Base-by-base conservation (phyloP, 1,140 invertebrate genomes). In the Camponotus vicinus region DNA sequence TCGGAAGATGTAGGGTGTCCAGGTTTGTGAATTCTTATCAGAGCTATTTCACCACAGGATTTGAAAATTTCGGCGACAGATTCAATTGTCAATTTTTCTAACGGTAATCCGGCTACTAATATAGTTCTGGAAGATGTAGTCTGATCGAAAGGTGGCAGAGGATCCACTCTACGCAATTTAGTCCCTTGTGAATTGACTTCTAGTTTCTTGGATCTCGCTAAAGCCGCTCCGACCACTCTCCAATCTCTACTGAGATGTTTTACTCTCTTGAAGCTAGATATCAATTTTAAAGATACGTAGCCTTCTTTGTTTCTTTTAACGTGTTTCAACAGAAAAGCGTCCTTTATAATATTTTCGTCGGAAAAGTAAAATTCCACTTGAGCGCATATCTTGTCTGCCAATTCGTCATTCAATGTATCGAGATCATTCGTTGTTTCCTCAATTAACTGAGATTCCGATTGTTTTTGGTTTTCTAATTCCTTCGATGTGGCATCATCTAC, bases 361-460 rank as follows among this genome's bases (percentile, higher is more conserved):
- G 98, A 98, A 93, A 99, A 99, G 94, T 99, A 99, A 93, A 98
- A 98, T 95, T 98, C 98, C 8, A 98, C 98, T 93, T 98, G 98
- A 57, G 97, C 96, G 57, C 98, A 96, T 83, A 98, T 98, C 88
- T 97, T 96, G 37, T 97, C 96, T 1, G 97, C 96, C 32, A 98
- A 93, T 89, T 98, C 97, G 5, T 98, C 97, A 78, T 96, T 96
- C 2, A 97, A 97, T 2, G 93, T 90, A 0, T 93, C 89, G 73
- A 95, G 95, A 63, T 94, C 92, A 21, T 93, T 93, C 0, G 85
- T 73, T 9, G 88, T 21, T 76, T 45, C 63, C 4, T 77, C 70
- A 2, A 37, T 52, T 52, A 52, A 3, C 32, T 5, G n/a, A 2
- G 8, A 52, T 55, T 90, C 70, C 4, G 9, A 49, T 52, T 84